Base-by-base conservation (phyloP, 2,113 vertebrate genomes). In the Galeopterus variegatus region DNA sequence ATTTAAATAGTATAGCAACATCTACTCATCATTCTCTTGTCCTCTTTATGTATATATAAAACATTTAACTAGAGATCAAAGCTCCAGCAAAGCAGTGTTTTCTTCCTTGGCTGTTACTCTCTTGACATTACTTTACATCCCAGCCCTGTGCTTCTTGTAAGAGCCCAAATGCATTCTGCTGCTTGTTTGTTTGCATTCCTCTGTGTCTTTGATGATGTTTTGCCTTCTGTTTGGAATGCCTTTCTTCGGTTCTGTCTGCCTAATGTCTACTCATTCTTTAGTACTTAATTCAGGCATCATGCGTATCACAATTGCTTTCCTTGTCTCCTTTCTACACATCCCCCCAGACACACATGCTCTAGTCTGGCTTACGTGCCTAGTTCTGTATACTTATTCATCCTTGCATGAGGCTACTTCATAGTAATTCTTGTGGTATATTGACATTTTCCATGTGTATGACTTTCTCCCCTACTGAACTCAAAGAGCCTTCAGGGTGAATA, bases 131-230 rank as follows among this genome's bases (percentile, higher is more conserved):
- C 24, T 87, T 73, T 75, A 19, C 0, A 21, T 58, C 33, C 36
- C 4, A 58, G 4, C 8, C 11, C 2, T 52, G 2, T 14, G 19
- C 18, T 54, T 26, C 23, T 5, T 14, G 0, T 14, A 41, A 17
- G 3, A 24, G 3, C 4, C 50, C 19, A 13, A 19, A 5, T 2
- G 6, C 3, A 13, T 26, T 8, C n/a, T 6, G 21, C 54, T 8
- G 0, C 77, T 54, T 6, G 3, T 58, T 69, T 54, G 14, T 6
- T 79, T 79, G 14, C 12, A 18, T 69, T 77, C 33, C 10, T n/a
- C n/a, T 69, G 7, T 31, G 17, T 1, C 48, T 88, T 41, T 67
- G 17, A 67, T 8, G 14, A 75, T 28, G n/a, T 69, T 28, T 76
- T 76, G 21, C 31, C 31, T 86, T 87, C 48, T 73, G 0, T 65